These are phyloP conservation scores for Goniozus legneri DNA, from an alignment of 1,140 invertebrate species.

Conservation along the genomic window DNA sequence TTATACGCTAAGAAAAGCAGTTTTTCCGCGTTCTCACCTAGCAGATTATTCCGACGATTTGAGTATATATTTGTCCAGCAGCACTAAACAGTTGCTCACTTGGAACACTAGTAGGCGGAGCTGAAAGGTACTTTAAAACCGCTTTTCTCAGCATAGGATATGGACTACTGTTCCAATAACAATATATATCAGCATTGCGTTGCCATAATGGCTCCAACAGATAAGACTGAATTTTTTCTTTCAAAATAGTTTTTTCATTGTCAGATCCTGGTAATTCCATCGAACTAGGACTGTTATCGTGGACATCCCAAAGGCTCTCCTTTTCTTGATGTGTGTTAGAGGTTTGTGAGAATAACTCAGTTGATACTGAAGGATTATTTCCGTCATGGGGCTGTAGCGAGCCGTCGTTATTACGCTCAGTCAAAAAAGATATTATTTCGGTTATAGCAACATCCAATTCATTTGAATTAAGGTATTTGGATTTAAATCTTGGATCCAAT, in stretches of 20 bases:
- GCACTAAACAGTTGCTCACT: constrained; percentile 28
- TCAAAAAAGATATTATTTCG: neutral
- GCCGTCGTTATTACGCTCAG: neutral
- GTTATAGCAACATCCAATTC: neutral
- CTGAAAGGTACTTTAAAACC: constrained; percentile 26
- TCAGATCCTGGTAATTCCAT: neutral
- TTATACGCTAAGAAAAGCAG: constrained; percentile 12
- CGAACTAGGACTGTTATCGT: neutral
- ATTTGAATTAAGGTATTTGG: neutral
- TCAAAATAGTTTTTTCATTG: neutral
- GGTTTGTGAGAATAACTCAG: neutral
- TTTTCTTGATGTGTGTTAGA: neutral
- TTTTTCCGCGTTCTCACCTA: constrained; percentile 2
- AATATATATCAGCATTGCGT: neutral
- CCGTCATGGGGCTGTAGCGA: neutral
- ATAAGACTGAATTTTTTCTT: neutral
- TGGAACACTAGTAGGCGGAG: constrained; percentile 26
- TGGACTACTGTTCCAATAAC: constrained; percentile 10
- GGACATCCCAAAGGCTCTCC: neutral
- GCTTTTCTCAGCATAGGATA: constrained; percentile 21
- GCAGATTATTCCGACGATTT: neutral
- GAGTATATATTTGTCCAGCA: constrained; percentile 10
- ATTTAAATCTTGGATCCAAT: neutral
- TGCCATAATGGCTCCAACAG: neutral
- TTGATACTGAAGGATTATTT: neutral